phyloP scores from a whole-genome alignment of 1,140 invertebrate species.

The Oscheius sp. region DNA sequence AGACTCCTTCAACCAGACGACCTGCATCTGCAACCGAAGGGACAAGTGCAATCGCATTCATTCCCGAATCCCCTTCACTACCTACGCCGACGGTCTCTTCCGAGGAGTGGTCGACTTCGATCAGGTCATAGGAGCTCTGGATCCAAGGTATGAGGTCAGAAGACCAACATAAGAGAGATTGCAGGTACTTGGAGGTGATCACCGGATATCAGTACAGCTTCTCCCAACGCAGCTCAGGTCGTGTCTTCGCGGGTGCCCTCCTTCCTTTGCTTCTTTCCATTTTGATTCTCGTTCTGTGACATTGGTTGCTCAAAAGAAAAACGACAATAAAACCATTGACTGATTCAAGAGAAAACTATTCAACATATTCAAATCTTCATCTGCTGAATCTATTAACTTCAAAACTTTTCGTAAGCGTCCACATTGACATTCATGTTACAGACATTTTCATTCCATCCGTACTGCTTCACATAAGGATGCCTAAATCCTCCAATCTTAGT shows the following conservation, averaged over 20 bases:
- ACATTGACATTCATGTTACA: too few relatives aligned
- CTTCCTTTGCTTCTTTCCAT: slow-evolving; percentile 12
- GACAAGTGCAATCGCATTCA: slow-evolving; percentile 42
- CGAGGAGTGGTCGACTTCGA: slow-evolving; percentile 39
- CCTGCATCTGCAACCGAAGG: slow-evolving; percentile 41
- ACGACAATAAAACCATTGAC: too few relatives aligned
- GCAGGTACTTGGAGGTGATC: slow-evolving; percentile 33
- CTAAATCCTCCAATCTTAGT: slow-evolving; percentile 10
- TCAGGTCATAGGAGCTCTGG: slow-evolving; percentile 27
- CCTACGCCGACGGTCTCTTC: slow-evolving; percentile 38
- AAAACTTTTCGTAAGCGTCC: too few relatives aligned
- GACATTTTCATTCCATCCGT: slow-evolving; percentile 18
- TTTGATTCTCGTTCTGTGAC: slow-evolving; percentile 18
- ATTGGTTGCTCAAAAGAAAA: too few relatives aligned
- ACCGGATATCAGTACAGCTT: slow-evolving; percentile 31
- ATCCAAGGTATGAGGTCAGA: slow-evolving; percentile 28
- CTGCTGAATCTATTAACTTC: too few relatives aligned
- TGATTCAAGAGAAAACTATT: too few relatives aligned
- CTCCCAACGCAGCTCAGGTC: background rate
- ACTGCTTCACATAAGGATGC: slow-evolving; percentile 16
- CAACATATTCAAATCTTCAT: too few relatives aligned
- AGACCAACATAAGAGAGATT: background rate
- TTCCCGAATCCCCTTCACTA: slow-evolving; percentile 30
- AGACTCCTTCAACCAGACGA: slow-evolving; percentile 43
- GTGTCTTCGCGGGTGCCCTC: background rate